These are phyloP conservation scores for Drosophila yooni DNA, from an alignment of 2,888 invertebrate genomes.

Conservation along the genomic window DNA sequence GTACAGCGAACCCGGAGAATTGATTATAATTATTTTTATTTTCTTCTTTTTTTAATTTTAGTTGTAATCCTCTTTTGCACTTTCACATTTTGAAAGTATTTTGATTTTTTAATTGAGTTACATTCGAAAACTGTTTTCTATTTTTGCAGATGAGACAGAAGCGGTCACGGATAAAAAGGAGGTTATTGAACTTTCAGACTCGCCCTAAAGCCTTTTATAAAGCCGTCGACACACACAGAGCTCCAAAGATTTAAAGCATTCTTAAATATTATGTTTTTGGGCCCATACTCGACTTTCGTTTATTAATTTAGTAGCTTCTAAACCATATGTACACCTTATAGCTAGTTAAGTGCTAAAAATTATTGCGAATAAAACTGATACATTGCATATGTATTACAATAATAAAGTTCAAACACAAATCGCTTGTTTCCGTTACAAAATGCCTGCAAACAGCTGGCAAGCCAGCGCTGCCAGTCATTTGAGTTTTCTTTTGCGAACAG, in stretches of 20 bases:
- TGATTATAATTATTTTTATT: not conserved
- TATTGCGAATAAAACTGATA: slow-evolving; percentile 32
- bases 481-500: slow-evolving; percentile 1
- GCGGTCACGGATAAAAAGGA: slow-evolving; percentile 52
- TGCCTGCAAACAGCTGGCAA: slow-evolving; percentile 24
- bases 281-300: slow-evolving; percentile 11
- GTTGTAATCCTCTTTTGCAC: slow-evolving; percentile 12
- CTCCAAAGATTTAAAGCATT: slow-evolving; percentile 49
- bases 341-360: slow-evolving; percentile 12
- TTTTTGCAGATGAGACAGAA: slow-evolving; percentile 48
- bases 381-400: slow-evolving; percentile 9
- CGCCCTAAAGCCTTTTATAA: slow-evolving; percentile 37
- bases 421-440: slow-evolving; percentile 1
- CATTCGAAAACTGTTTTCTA: slow-evolving; percentile 31
- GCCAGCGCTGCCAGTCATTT: slow-evolving; percentile 31
- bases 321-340: slow-evolving; percentile 18
- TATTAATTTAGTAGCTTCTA: slow-evolving; percentile 16
- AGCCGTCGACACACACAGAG: slow-evolving; percentile 24
- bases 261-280: slow-evolving; percentile 23
- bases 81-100: slow-evolving; percentile 34
- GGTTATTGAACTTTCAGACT: slow-evolving; percentile 66
- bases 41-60: slow-evolving; percentile 8
- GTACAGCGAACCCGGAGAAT: not conserved
- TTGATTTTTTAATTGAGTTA: slow-evolving; percentile 36
- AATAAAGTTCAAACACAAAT: not conserved